Conservation (phyloP, 2,113 vertebrate species). For the Rhineura floridana region DNA sequence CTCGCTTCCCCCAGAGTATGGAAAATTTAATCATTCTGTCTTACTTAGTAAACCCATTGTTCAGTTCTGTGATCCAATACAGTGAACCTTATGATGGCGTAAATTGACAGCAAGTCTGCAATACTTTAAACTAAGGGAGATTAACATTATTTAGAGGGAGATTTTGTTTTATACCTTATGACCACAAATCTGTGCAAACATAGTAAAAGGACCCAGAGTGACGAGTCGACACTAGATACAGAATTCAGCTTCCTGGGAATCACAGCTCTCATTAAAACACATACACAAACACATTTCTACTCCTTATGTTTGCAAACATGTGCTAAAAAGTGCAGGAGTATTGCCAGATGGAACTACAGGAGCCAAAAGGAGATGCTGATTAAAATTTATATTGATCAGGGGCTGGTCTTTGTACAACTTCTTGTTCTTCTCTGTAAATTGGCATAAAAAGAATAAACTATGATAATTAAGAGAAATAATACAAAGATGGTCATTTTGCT, state of each 20-base stretch:
- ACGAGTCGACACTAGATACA: not conserved
- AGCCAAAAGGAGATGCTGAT: too few relatives aligned
- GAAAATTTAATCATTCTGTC: constrained; percentile 25
- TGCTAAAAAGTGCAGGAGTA: not conserved
- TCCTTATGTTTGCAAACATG: not conserved
- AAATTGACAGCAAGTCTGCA: not conserved
- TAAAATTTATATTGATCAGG: not conserved
- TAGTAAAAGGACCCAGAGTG: not conserved
- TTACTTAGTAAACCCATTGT: not conserved
- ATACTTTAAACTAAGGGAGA: not conserved
- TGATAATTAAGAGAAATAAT: not conserved
- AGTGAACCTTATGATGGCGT: not conserved
- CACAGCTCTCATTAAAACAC: not conserved
- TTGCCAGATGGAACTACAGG: too few relatives aligned
- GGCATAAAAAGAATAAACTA: too few relatives aligned
- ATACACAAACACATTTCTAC: too few relatives aligned
- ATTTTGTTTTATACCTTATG: not conserved
- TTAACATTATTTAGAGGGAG: not conserved
- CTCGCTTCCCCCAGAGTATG: constrained; percentile 92
- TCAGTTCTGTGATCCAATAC: constrained; percentile 13
- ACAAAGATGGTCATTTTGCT: not conserved
- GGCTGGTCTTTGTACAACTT: too few relatives aligned
- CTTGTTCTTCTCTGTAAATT: not conserved
- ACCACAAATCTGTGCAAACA: not conserved
- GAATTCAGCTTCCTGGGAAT: not conserved